Percentiles rank a stretch among this genome's conserved stretches.
These are phyloP conservation scores for Dromas ardeola DNA, from an alignment of 2,113 vertebrate species.

Conservation along the genomic window DNA sequence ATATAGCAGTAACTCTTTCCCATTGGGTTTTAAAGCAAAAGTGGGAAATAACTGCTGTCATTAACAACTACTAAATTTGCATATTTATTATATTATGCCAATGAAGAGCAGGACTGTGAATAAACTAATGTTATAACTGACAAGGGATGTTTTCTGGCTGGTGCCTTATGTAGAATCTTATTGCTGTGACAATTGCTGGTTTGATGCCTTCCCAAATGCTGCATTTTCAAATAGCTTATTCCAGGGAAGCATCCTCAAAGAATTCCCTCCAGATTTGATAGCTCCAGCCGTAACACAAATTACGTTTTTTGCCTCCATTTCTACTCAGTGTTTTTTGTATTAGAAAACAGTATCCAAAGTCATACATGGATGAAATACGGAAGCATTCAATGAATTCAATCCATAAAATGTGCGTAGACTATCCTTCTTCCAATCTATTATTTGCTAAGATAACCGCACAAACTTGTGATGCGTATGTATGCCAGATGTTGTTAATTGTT, in stretches of 20 bases:
- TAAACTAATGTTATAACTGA: slow-evolving; percentile 39
- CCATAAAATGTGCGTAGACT: background rate
- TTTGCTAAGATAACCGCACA: background rate
- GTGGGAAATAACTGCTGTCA: slow-evolving; percentile 9
- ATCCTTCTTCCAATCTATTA: background rate
- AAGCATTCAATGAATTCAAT: background rate
- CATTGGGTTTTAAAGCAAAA: slow-evolving; percentile 9
- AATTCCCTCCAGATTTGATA: background rate
- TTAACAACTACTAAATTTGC: slow-evolving; percentile 28
- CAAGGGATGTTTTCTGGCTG: slow-evolving; percentile 36
- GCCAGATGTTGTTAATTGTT: background rate
- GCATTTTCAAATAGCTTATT: slow-evolving; percentile 25
- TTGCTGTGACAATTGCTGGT: slow-evolving; percentile 4
- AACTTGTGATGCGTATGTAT: background rate
- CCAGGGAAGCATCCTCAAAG: background rate
- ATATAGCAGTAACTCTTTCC: background rate
- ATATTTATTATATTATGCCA: slow-evolving; percentile 45
- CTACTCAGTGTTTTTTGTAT: background rate
- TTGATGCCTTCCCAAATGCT: slow-evolving; percentile 8
- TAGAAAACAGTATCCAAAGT: background rate
- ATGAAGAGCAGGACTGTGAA: slow-evolving; percentile 27
- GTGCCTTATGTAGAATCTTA: background rate
- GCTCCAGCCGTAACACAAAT: background rate
- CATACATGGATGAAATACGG: background rate
- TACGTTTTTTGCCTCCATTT: background rate